A percentile compares a stretch with the other conserved stretches of the same genome.
Conservation (phyloP, 2,113 vertebrate genomes). For the Azemiops feae region DNA sequence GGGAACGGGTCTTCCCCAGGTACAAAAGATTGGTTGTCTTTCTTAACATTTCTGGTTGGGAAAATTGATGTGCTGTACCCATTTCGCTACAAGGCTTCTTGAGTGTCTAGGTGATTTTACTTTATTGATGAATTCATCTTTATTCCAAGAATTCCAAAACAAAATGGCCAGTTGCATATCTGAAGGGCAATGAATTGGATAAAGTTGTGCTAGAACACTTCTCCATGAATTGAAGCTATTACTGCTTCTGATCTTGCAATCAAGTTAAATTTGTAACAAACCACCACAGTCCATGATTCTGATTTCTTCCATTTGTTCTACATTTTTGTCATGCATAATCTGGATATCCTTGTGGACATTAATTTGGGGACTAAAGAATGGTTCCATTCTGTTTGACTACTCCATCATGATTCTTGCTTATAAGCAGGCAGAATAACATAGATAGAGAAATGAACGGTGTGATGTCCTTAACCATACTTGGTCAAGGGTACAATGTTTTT, state of each 20-base stretch:
- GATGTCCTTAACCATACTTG: neutral
- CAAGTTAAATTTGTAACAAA: neutral
- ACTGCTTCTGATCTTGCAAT: neutral
- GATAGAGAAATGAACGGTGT: neutral
- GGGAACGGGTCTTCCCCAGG: neutral
- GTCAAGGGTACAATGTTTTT: neutral
- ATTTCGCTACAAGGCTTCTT: neutral
- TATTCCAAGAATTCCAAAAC: neutral
- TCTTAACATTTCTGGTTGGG: neutral
- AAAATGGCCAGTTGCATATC: neutral
- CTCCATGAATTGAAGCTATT: neutral
- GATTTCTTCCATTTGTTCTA: neutral
- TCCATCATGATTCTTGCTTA: neutral
- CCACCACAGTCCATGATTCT: neutral
- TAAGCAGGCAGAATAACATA: neutral
- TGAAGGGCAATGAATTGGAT: neutral
- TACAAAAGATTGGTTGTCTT: neutral
- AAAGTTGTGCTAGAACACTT: neutral
- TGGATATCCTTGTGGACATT: neutral
- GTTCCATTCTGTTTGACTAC: neutral
- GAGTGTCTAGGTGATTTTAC: neutral
- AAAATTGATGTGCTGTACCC: neutral
- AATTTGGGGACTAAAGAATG: neutral
- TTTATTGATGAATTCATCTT: neutral
- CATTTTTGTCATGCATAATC: neutral